phyloP scores from a whole-genome alignment of 1,140 invertebrate species.

The Rhagoletis zephyria region DNA sequence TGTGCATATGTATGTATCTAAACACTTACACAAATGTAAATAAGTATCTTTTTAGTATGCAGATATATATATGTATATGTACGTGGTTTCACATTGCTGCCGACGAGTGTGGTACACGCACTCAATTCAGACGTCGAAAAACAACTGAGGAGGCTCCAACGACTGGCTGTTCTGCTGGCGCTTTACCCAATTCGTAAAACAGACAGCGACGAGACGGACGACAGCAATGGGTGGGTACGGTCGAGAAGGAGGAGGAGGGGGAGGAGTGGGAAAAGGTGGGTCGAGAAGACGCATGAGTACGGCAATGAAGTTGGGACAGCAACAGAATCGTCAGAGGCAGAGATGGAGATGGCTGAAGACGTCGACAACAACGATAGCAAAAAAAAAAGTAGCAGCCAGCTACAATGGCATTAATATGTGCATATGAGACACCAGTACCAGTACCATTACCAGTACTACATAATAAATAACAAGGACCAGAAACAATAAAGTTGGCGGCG shows the following conservation, averaged over 20 bases:
- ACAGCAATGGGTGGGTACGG: neutral
- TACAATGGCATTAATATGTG: slow-evolving; percentile 2
- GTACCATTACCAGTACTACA: neutral
- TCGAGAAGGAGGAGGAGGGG: too few relatives aligned
- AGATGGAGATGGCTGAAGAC: neutral
- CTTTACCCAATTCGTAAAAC: slow-evolving; percentile 19
- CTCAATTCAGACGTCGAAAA: slow-evolving; percentile 41
- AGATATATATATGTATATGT: neutral
- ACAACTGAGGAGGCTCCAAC: slow-evolving; percentile 47
- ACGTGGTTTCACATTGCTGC: slow-evolving; percentile 1
- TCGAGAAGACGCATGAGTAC: neutral
- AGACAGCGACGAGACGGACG: slow-evolving; percentile 26
- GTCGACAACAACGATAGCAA: slow-evolving; percentile 4
- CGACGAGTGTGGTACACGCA: slow-evolving; percentile 36
- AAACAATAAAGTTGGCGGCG: neutral
- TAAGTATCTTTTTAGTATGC: slow-evolving; percentile 1
- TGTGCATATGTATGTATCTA: neutral
- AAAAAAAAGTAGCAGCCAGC: neutral
- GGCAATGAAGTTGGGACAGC: neutral
- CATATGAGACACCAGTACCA: neutral
- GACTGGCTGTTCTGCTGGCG: neutral
- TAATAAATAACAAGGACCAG: neutral
- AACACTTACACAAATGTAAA: too few relatives aligned
- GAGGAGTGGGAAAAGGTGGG: neutral
- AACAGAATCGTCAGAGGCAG: neutral